Conservation (phyloP, 2,797 vertebrate species). For the Pyrrhura leucotis region DNA sequence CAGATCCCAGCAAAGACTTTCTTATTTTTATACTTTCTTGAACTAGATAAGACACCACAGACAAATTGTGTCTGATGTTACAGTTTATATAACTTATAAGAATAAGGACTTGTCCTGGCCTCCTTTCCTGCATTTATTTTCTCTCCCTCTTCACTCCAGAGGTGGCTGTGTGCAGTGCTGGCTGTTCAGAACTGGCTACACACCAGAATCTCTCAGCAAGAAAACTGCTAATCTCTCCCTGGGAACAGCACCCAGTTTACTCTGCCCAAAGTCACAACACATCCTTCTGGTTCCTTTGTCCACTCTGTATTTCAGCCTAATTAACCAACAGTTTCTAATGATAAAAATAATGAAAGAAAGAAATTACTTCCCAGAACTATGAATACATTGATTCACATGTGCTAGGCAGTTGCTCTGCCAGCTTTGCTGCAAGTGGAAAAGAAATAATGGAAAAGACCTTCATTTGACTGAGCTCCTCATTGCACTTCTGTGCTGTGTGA, state of each 20-base stretch:
- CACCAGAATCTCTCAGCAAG: conserved; percentile 10
- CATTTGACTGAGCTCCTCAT: background rate
- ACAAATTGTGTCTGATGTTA: background rate
- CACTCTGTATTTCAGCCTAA: background rate
- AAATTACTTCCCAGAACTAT: background rate
- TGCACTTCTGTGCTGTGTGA: background rate
- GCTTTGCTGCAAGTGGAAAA: background rate
- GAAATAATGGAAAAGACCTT: background rate
- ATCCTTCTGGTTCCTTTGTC: background rate
- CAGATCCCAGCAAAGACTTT: background rate
- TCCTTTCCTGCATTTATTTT: background rate
- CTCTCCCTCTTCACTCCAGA: background rate
- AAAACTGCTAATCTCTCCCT: background rate
- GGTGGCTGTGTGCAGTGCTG: background rate
- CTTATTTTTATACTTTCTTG: background rate
- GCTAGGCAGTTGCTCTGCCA: background rate
- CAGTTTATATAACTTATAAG: background rate
- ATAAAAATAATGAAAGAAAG: conserved; percentile 1
- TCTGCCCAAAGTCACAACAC: conserved; percentile 26
- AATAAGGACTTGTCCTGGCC: background rate
- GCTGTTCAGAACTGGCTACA: background rate
- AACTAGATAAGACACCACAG: background rate
- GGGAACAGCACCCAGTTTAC: conserved; percentile 8
- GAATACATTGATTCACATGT: background rate
- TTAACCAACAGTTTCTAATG: background rate